Percentiles rank a stretch among this genome's conserved stretches.
Conservation (phyloP, 2,888 invertebrate genomes). For the Drosophila robusta region DNA sequence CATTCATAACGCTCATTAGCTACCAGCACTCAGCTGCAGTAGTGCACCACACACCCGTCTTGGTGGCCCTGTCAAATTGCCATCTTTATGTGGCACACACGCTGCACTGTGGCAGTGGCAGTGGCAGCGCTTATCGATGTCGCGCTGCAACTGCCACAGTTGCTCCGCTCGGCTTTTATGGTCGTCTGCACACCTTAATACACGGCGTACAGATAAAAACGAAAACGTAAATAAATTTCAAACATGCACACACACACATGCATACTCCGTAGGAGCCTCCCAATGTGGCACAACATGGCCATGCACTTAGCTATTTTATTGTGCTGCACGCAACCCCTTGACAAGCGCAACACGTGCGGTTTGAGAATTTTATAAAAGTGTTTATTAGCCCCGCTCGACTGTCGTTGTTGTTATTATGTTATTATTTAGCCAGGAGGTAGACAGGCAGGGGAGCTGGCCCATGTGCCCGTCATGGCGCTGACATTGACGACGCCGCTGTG, state of each 20-base stretch:
- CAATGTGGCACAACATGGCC: constrained; percentile 57
- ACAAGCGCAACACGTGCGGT: constrained; percentile 76
- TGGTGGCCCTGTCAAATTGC: constrained; percentile 59
- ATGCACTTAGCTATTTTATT: constrained; percentile 76
- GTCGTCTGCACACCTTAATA: constrained; percentile 54
- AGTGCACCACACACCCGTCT: neutral
- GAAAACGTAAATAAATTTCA: constrained; percentile 30
- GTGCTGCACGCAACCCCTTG: constrained; percentile 64
- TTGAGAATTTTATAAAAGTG: constrained; percentile 77
- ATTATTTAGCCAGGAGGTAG: constrained; percentile 21
- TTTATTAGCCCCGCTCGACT: constrained; percentile 65
- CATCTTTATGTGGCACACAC: constrained; percentile 59
- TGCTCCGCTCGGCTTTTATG: constrained; percentile 37
- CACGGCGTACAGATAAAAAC: constrained; percentile 37
- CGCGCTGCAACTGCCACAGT: constrained; percentile 24
- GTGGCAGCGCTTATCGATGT: constrained; percentile 57
- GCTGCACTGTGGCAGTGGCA: constrained; percentile 27
- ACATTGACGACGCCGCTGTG: constrained; percentile 54
- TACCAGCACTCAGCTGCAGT: constrained; percentile 12
- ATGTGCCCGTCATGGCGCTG: constrained; percentile 38
- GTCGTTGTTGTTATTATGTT: constrained; percentile 33
- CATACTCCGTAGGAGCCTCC: neutral
- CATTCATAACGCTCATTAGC: constrained; percentile 68
- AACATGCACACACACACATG: neutral
- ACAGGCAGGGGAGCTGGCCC: neutral